A percentile compares a stretch with the other conserved stretches of the same genome.
These are phyloP conservation scores for Ammodytes marinus DNA, from an alignment of 2,113 vertebrate genomes.

Conservation along the genomic window DNA sequence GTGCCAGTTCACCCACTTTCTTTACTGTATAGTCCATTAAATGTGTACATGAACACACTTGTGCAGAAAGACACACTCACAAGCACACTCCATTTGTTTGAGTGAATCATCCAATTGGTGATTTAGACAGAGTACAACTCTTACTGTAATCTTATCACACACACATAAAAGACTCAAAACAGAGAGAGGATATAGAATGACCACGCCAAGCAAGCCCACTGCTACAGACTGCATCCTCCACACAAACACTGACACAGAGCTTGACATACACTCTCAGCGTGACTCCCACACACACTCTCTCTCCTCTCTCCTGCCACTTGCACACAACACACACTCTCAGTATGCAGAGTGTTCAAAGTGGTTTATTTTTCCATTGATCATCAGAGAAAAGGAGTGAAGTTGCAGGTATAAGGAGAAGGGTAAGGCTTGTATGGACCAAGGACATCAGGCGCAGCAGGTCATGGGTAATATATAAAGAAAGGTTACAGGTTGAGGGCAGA, in stretches of 20 bases:
- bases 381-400: constrained; percentile 35
- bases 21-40: constrained; percentile 39
- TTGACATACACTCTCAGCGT: constrained; percentile 70
- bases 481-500: constrained; percentile 21
- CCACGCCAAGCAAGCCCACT: constrained; percentile 40
- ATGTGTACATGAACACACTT: constrained; percentile 58
- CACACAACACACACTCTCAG: constrained; percentile 53
- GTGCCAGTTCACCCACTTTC: constrained; percentile 42
- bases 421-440: not conserved
- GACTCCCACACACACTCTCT: constrained; percentile 69
- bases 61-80: constrained; percentile 22
- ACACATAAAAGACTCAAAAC: constrained; percentile 44
- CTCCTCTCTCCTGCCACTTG: constrained; percentile 44
- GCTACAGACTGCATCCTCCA: constrained; percentile 74
- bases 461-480: not conserved
- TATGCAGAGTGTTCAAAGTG: constrained; percentile 42
- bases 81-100: constrained; percentile 45
- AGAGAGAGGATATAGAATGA: constrained; percentile 57
- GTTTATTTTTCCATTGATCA: constrained; percentile 59
- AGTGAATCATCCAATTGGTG: constrained; percentile 62
- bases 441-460: constrained; percentile 1
- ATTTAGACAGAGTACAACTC: constrained; percentile 55
- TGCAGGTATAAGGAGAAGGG: constrained; percentile 23
- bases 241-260: constrained; percentile 66
- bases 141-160: constrained; percentile 39